Conservation (phyloP, 2,888 invertebrate genomes). For the Tridacna crocea region DNA sequence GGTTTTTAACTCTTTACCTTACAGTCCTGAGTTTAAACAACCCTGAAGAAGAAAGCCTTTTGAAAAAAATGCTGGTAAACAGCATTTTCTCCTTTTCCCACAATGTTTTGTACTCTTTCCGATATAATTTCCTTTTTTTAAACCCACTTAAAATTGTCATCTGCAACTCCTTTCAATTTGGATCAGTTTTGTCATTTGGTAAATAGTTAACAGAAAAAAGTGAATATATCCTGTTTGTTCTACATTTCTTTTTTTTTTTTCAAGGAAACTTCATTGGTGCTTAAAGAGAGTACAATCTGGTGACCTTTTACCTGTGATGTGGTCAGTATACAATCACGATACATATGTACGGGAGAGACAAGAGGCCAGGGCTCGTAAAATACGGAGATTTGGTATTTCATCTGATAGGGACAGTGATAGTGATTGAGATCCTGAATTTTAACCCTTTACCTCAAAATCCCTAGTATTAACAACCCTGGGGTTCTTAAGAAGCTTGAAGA, state of each 20-base stretch:
- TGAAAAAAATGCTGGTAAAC: neutral
- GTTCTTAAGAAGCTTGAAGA: neutral
- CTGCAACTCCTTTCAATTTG: too few relatives aligned
- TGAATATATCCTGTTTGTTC: too few relatives aligned
- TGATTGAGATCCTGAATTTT: neutral
- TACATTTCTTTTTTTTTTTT: too few relatives aligned
- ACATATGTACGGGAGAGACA: neutral
- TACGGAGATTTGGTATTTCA: neutral
- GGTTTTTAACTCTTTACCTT: too few relatives aligned
- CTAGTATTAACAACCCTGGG: too few relatives aligned
- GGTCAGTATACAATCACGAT: slow-evolving; percentile 29
- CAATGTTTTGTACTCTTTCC: neutral
- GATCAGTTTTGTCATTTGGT: neutral
- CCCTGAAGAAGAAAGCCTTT: too few relatives aligned
- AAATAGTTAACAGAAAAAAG: neutral
- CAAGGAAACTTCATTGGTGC: slow-evolving; percentile 31
- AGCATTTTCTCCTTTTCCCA: neutral
- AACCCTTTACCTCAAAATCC: too few relatives aligned
- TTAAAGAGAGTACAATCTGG: slow-evolving; percentile 29
- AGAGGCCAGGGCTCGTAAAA: neutral
- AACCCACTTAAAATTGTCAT: too few relatives aligned
- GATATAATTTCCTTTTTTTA: neutral
- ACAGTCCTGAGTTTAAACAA: too few relatives aligned
- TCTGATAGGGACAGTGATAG: neutral
- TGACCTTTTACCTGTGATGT: slow-evolving; percentile 41